These are phyloP conservation scores for Odobenus rosmarus DNA, from an alignment of 2,113 vertebrate genomes.

Conservation along the genomic window DNA sequence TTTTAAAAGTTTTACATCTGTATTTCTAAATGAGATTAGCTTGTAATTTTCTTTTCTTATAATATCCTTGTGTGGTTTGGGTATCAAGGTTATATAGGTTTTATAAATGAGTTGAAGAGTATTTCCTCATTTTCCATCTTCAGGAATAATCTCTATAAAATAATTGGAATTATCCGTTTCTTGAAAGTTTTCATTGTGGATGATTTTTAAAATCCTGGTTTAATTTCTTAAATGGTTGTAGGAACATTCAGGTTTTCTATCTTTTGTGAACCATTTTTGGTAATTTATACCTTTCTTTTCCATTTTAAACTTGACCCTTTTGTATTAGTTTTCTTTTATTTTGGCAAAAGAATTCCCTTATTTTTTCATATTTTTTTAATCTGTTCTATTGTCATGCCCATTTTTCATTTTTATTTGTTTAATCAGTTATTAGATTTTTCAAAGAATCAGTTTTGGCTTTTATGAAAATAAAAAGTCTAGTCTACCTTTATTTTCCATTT, in stretches of 20 bases:
- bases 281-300: slow-evolving; percentile 23
- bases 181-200: slow-evolving; percentile 4
- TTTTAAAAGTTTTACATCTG: neutral
- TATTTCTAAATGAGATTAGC: neutral
- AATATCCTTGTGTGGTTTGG: neutral
- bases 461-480: no score
- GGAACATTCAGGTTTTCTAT: neutral
- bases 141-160: neutral
- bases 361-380: neutral
- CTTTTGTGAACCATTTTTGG: neutral
- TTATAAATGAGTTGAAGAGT: slow-evolving; percentile 11
- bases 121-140: slow-evolving; percentile 16
- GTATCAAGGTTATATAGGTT: neutral
- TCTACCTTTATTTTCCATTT: neutral
- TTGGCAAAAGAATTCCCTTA: neutral
- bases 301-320: neutral
- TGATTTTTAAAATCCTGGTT: neutral
- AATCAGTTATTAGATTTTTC: neutral
- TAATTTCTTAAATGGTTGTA: neutral
- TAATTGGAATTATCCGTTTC: neutral
- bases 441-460: neutral
- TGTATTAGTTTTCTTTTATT: neutral
- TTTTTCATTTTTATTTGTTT: neutral
- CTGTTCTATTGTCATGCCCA: neutral
- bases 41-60: neutral